These are phyloP conservation scores for Papilio dardanus DNA, from an alignment of 1,140 invertebrate species.

Conservation along the genomic window DNA sequence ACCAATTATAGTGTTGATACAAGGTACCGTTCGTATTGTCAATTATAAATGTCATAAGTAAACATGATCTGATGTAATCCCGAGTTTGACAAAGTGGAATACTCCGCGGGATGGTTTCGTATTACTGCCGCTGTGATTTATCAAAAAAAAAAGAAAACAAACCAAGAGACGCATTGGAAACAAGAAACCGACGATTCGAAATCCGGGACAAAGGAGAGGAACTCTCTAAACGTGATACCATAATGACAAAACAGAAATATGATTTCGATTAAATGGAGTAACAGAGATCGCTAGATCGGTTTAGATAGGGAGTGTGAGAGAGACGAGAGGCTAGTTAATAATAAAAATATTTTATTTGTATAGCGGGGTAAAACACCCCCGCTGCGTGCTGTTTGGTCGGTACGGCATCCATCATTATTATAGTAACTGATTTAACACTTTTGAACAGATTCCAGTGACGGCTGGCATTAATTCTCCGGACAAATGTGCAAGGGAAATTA, in stretches of 20 bases:
- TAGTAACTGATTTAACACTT: slow-evolving; percentile 83
- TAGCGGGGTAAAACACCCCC: slow-evolving; percentile 81
- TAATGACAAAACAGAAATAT: slow-evolving; percentile 83
- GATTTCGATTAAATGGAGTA: slow-evolving; percentile 79
- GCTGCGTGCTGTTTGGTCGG: slow-evolving; percentile 79
- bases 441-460: slow-evolving; percentile 78
- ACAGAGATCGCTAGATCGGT: slow-evolving; percentile 56
- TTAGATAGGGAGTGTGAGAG: slow-evolving; percentile 52
- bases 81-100: slow-evolving; percentile 50
- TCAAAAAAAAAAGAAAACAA: slow-evolving; percentile 73
- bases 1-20: slow-evolving; percentile 36
- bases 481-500: slow-evolving; percentile 61
- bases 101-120: slow-evolving; percentile 58
- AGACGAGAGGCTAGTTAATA: slow-evolving; percentile 73
- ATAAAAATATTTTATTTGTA: slow-evolving; percentile 83
- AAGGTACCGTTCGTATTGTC: slow-evolving; percentile 28
- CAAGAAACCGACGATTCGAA: slow-evolving; percentile 76
- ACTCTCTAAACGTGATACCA: slow-evolving; percentile 79
- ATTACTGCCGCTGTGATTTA: slow-evolving; percentile 66
- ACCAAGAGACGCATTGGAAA: slow-evolving; percentile 70
- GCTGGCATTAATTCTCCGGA: slow-evolving; percentile 68
- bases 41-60: slow-evolving; percentile 33
- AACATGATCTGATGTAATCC: slow-evolving; percentile 35
- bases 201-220: slow-evolving; percentile 78
- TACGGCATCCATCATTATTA: slow-evolving; percentile 81